Evolutionary conservation across 2,888 invertebrate genomes (phyloP).

Genomic region (Prosapia bicincta): DNA sequence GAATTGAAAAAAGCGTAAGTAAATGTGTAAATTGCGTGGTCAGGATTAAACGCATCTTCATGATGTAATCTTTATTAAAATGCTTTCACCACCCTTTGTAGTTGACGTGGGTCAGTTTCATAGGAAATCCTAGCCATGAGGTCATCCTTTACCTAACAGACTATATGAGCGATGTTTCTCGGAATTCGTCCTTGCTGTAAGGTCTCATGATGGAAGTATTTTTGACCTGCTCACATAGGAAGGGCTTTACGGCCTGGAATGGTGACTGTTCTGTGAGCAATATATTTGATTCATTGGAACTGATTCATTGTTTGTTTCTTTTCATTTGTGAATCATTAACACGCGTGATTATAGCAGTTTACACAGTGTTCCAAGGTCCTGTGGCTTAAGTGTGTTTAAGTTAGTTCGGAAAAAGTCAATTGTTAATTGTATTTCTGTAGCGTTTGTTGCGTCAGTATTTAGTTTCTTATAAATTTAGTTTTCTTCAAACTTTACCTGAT

Average conservation of each 20-base stretch:
- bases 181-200: conserved; percentile 2
- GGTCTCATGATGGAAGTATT: neutral
- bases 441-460: no score
- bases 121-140: neutral
- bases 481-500: no score
- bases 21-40: no score
- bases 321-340: neutral
- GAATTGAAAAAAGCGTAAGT: no score
- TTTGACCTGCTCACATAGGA: neutral
- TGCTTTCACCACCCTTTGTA: neutral
- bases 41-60: no score
- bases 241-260: neutral
- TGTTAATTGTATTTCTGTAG: no score
- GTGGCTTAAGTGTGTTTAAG: no score
- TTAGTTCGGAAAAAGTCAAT: no score
- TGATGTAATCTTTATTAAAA: no score
- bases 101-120: neutral
- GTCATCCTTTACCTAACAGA: neutral
- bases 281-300: neutral
- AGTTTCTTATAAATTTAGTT: no score
- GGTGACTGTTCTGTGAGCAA: neutral
- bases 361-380: no score
- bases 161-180: neutral
- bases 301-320: neutral
- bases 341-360: neutral